A percentile compares a stretch with the other conserved stretches of the same genome.
Conservation (phyloP, 2,797 vertebrate genomes). For the Pseudochromis fuscus region DNA sequence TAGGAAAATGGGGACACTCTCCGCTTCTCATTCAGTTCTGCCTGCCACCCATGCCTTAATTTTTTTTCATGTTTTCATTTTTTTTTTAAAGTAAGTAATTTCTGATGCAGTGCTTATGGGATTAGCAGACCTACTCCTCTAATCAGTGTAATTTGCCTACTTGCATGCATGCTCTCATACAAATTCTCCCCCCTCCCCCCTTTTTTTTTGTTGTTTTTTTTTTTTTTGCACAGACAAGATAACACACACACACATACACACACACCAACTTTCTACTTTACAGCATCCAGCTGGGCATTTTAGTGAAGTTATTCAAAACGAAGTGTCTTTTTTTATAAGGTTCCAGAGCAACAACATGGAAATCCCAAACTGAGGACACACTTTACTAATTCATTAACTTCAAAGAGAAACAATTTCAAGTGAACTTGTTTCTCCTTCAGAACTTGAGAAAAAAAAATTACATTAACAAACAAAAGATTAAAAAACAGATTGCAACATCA, state of each 20-base stretch:
- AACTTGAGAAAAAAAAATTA: conserved; percentile 47
- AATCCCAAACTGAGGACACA: conserved; percentile 48
- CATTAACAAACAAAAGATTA: conserved; percentile 49
- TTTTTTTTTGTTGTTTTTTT: neutral
- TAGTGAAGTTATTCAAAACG: conserved; percentile 46
- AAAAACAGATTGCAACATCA: conserved; percentile 39
- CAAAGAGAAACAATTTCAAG: conserved; percentile 52
- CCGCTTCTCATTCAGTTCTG: conserved; percentile 59
- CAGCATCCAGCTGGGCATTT: conserved; percentile 53
- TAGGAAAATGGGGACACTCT: conserved; percentile 78
- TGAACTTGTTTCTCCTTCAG: conserved; percentile 46
- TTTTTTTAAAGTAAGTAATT: conserved; percentile 55
- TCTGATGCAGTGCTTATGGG: conserved; percentile 58
- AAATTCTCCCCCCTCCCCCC: conserved; percentile 2
- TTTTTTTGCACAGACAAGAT: conserved; percentile 8
- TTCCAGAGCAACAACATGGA: conserved; percentile 41
- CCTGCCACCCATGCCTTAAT: conserved; percentile 63
- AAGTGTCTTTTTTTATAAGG: conserved; percentile 16
- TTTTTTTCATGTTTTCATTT: conserved; percentile 34
- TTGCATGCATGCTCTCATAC: conserved; percentile 31
- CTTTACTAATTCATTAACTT: conserved; percentile 63
- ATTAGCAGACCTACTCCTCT: conserved; percentile 66
- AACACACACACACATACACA: conserved; percentile 4
- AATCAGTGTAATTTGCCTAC: conserved; percentile 66
- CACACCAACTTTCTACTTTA: conserved; percentile 21